Evolutionary conservation across 2,113 vertebrate genomes (phyloP).

Genomic region (Corythornis vintsioides): DNA sequence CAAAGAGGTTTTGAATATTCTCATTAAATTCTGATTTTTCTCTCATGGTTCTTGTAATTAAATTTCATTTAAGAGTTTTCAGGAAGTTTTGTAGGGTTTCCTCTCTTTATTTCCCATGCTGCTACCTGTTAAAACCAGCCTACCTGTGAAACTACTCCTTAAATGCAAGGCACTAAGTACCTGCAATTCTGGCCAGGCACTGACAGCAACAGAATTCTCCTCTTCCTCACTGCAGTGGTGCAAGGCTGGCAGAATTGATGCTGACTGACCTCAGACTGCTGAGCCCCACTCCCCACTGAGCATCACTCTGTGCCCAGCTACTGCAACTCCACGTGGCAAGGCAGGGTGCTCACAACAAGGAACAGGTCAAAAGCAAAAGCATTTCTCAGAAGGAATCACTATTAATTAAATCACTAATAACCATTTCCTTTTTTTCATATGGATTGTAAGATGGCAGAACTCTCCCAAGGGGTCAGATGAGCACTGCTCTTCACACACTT

Average conservation of each 20-base stretch:
- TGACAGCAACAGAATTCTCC: neutral
- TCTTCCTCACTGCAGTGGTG: neutral
- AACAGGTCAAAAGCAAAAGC: neutral
- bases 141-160: too few species aligned
- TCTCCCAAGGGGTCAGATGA: neutral
- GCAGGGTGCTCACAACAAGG: neutral
- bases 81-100: neutral
- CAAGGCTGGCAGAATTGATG: neutral
- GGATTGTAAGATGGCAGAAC: neutral
- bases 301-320: neutral
- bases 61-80: slow-evolving; percentile 15
- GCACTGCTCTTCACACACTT: neutral
- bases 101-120: too few species aligned
- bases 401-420: too few species aligned
- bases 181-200: neutral
- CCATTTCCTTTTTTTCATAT: neutral
- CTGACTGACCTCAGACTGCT: neutral
- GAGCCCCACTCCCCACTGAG: neutral
- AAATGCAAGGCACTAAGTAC: too few species aligned
- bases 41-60: neutral
- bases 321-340: neutral
- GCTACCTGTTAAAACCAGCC: too few species aligned
- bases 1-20: neutral
- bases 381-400: neutral
- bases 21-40: slow-evolving; percentile 15